phyloP scores from a whole-genome alignment of 2,888 invertebrate genomes.

The Trichogramma dendrolimi region DNA sequence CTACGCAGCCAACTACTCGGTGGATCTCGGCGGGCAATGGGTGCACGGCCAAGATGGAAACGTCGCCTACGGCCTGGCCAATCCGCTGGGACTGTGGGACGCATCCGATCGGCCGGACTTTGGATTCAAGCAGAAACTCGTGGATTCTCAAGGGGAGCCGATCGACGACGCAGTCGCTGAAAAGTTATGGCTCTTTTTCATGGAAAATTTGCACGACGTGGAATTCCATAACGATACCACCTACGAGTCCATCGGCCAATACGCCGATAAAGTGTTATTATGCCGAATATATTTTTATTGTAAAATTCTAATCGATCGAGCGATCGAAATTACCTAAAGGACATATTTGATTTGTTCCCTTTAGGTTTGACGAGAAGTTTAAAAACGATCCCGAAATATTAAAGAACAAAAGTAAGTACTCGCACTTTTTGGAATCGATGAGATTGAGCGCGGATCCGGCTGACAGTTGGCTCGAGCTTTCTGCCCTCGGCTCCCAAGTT shows the following conservation, averaged over 20 bases:
- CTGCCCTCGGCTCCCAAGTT: neutral
- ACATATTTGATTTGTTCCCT: neutral
- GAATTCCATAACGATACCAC: neutral
- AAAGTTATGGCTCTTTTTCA: neutral
- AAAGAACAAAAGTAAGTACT: conserved; percentile 24
- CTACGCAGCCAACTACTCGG: conserved; percentile 32
- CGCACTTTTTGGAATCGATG: conserved; percentile 26
- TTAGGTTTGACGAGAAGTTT: conserved; percentile 30
- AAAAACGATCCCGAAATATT: conserved; percentile 28
- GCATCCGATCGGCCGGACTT: conserved; percentile 1
- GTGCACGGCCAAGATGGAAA: conserved; percentile 40
- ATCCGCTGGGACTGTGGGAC: conserved; percentile 35
- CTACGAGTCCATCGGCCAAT: conserved; percentile 13
- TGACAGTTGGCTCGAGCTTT: conserved; percentile 26
- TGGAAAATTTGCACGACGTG: neutral
- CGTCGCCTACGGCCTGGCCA: conserved; percentile 36
- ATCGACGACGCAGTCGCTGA: neutral
- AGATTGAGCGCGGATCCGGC: conserved; percentile 21
- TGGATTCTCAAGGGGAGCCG: conserved; percentile 8
- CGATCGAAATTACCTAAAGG: too few relatives aligned
- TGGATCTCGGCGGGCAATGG: conserved; percentile 44
- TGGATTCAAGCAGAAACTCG: neutral
- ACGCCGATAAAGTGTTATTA: conserved; percentile 12
- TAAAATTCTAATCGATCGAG: too few relatives aligned
- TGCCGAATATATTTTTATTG: conserved; percentile 2